Base-by-base conservation (phyloP, 2,113 vertebrate species). In the Gracilinanus agilis region DNA sequence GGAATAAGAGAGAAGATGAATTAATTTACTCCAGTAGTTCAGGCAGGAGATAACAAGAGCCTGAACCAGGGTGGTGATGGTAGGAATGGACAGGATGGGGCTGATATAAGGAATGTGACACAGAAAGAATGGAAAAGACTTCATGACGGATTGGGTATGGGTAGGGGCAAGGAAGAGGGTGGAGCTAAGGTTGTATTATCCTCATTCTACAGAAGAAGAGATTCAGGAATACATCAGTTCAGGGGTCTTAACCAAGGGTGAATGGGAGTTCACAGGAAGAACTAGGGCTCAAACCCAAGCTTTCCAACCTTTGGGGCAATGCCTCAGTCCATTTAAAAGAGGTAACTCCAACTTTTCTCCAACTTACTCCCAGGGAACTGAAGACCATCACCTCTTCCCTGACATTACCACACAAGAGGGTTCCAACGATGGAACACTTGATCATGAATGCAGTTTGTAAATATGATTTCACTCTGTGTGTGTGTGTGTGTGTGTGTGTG, bases 361-460 rank as follows among this genome's bases (percentile, higher is more conserved):
- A 67, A 40, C 7, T 83, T 83, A 40, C 16, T 40, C 16, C 67
- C 7, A 83, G 5, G 8, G 67, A 83, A 21, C 29, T 34, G 9
- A 5, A 58, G 53, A 34, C 53, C 5, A 89, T 55, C 90, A 88
- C 54, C 89, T 24, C 58, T 55, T 92, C 92, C 83, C 44, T 91
- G 88, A n/a, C 89, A 44, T 24, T 44, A 91, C 49, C 54, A 91
- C 90, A 13, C 25, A 54, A 16, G 3, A 83, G 54, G 53, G 29
- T 44, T 93, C 58, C 75, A 93, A 67, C 2, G 91, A 92, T 83
- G 90, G 92, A 92, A 54, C 94, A 24, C 75, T 90, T 83, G 55
- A 56, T 25, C 55, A 90, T 56, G 88, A 56, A 93, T 44, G 58
- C 61, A 95, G 93, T 95, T 75, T 88, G n/a, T 94, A 94, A 96